Base-by-base conservation (phyloP, 2,797 vertebrate species). In the Hyperoplus lanceolatus region DNA sequence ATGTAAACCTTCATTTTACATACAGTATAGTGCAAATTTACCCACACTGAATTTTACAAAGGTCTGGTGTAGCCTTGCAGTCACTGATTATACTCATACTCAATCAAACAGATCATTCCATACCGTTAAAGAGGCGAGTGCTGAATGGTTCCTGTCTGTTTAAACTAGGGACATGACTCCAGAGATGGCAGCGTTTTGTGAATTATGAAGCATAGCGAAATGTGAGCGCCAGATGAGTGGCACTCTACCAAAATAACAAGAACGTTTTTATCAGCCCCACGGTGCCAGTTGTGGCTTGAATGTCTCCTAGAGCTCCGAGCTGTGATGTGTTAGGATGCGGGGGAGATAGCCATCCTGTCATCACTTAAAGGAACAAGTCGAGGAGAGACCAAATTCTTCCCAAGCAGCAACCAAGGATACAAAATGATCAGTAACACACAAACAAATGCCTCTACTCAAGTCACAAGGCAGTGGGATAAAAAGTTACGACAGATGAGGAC, bases 281-380 rank as follows among this genome's bases (percentile, higher is more conserved):
- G 57, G 75, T 70, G n/a, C 80, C 77, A 78, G 87, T 86, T 87
- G 74, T 78, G 59, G 84, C 86, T 84, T 83, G 80, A 88, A 78
- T 57, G 6, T 81, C 72, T 91, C 66, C 64, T 70, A 68, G 79
- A 50, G 57, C 42, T 45, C 79, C 59, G 43, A 64, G 48, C 76
- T 81, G 73, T 64, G 62, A 53, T 89, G 76, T 84, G 80, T 79
- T 65, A 55, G 75, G 79, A 81, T 85, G 81, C 15, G 80, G 78
- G 90, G 89, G 88, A 87, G 89, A 80, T 55, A 55, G 2, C 3
- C 75, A 71, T 90, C 74, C 87, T 92, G 88, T 92, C 90, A 91
- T 87, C 91, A 86, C 89, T 85, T 88, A 48, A 69, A 51, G 86
- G 88, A 87, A 86, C 79, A 86, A 80, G 70, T 80, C 51, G 49